phyloP scores from a whole-genome alignment of 2,888 invertebrate genomes.

The Xestia rhomboidea region DNA sequence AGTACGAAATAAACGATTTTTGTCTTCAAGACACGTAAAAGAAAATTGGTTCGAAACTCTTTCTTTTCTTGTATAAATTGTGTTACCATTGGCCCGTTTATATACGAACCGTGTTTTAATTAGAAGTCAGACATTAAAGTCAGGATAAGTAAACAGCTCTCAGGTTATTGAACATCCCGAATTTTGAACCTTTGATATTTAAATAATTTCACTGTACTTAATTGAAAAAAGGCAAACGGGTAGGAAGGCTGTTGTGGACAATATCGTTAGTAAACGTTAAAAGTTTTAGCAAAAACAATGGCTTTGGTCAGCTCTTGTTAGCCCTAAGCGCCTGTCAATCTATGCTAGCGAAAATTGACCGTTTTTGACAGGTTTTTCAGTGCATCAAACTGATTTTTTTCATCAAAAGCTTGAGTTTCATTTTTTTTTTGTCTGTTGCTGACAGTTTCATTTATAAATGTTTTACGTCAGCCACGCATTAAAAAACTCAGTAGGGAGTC shows the following conservation, averaged over 20 bases:
- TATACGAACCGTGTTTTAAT: not conserved
- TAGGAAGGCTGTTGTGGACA: not conserved
- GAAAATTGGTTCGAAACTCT: not conserved
- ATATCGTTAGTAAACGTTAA: not conserved
- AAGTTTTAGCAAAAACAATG: not conserved
- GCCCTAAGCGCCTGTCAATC: not conserved
- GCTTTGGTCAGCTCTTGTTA: not conserved
- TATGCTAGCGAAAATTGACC: not conserved
- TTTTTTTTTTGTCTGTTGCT: not conserved
- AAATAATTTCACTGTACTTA: too few relatives aligned
- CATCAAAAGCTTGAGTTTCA: not conserved
- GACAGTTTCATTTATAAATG: not conserved
- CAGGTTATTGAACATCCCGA: not conserved
- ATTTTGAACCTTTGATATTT: slow-evolving; percentile 8
- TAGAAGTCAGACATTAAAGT: not conserved
- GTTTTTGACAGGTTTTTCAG: not conserved
- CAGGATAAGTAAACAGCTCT: not conserved
- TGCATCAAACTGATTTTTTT: not conserved
- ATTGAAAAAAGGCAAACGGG: not conserved
- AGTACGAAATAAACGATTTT: not conserved
- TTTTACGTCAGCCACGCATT: slow-evolving; percentile 2
- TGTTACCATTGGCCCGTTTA: not conserved
- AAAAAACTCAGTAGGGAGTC: slow-evolving; percentile 1
- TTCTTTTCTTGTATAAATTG: not conserved
- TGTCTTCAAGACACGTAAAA: not conserved